Conservation (phyloP, 1,140 invertebrate species). For the Tetramorium parvispinum region DNA sequence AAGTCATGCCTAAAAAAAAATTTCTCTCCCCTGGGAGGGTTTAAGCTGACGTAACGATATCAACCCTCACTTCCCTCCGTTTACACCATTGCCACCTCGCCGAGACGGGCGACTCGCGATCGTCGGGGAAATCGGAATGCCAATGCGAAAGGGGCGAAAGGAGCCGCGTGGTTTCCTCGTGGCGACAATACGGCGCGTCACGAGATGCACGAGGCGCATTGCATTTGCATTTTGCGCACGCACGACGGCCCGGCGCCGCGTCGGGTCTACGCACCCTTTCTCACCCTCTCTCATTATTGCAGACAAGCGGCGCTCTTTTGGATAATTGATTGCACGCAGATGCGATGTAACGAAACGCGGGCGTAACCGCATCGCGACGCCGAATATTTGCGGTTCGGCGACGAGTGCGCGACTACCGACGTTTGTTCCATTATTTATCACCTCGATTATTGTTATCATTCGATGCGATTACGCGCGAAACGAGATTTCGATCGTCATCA, state of each 20-base stretch:
- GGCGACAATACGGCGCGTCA: conserved; percentile 70
- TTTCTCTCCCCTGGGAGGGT: background rate
- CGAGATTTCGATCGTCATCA: conserved; percentile 40
- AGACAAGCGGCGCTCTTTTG: conserved; percentile 52
- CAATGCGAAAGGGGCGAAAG: conserved; percentile 11
- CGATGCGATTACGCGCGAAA: conserved; percentile 30
- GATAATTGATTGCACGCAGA: conserved; percentile 54
- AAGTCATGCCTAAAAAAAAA: background rate
- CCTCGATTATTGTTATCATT: conserved; percentile 24
- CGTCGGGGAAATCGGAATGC: conserved; percentile 26
- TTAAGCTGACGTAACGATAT: background rate
- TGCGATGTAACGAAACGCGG: conserved; percentile 29
- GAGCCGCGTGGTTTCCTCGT: conserved; percentile 7
- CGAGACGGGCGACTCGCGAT: background rate
- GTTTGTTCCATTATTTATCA: conserved; percentile 40
- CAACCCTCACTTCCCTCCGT: background rate
- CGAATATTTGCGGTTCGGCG: conserved; percentile 35
- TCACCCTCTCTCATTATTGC: conserved; percentile 35
- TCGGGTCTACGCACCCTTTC: background rate
- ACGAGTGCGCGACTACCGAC: background rate
- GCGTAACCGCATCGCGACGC: background rate
- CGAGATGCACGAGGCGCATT: conserved; percentile 29
- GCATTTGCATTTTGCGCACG: conserved; percentile 25
- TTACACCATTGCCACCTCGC: background rate
- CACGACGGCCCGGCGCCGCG: background rate